phyloP scores from a whole-genome alignment of 2,888 invertebrate genomes.

The Ophioninae sp. region DNA sequence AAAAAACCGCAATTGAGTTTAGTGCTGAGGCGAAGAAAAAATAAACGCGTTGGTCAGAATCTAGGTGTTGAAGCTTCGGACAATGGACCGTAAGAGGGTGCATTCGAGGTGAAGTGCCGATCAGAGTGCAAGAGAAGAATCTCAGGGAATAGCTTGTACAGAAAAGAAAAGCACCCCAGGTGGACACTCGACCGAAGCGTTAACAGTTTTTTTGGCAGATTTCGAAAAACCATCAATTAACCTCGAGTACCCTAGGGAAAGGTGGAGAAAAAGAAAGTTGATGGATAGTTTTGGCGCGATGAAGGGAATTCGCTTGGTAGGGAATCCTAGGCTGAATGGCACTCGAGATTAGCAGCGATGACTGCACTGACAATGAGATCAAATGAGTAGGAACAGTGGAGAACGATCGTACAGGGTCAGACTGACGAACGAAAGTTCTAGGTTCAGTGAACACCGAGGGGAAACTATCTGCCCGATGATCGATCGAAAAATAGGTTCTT shows the following conservation, averaged over 20 bases:
- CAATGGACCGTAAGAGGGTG: constrained; percentile 51
- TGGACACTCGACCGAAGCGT: constrained; percentile 31
- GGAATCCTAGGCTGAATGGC: background rate
- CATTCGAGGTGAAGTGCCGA: constrained; percentile 22
- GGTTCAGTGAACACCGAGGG: background rate
- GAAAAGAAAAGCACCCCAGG: constrained; percentile 39
- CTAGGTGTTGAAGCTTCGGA: constrained; percentile 40
- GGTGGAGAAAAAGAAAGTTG: constrained; percentile 4
- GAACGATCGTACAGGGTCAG: constrained; percentile 19
- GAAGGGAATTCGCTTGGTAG: background rate
- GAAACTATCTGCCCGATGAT: constrained; percentile 2
- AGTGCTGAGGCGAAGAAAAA: constrained; percentile 22
- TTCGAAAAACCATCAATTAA: constrained; percentile 49
- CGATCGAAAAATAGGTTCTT: background rate
- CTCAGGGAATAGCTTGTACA: constrained; percentile 49
- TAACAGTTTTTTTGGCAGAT: constrained; percentile 46
- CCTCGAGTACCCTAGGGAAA: constrained; percentile 33
- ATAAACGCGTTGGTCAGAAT: constrained; percentile 18
- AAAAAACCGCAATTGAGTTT: background rate
- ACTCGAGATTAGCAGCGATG: constrained; percentile 25
- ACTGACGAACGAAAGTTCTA: background rate
- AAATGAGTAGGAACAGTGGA: constrained; percentile 16
- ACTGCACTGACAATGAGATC: constrained; percentile 8
- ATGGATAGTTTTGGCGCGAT: background rate
- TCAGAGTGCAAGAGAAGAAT: constrained; percentile 58